Evolutionary conservation across 2,113 vertebrate species (phyloP).

Genomic region (Perca flavescens): DNA sequence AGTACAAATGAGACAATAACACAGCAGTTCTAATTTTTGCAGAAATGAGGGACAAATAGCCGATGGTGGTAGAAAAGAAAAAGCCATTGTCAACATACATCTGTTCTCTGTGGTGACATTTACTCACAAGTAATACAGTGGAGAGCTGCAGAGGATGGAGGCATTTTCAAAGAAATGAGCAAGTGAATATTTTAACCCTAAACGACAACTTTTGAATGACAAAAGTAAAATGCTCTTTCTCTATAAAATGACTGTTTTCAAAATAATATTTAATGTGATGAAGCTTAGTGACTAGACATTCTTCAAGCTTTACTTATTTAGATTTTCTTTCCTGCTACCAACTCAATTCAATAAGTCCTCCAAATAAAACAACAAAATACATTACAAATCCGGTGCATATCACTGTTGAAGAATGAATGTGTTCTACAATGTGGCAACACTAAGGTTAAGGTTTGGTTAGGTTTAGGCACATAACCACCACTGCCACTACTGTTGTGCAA

Average conservation of each 20-base stretch:
- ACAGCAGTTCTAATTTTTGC: slow-evolving; percentile 51
- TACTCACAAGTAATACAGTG: not conserved
- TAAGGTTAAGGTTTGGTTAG: not conserved
- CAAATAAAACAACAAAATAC: not conserved
- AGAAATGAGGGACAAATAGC: slow-evolving; percentile 32
- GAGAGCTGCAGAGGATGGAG: not conserved
- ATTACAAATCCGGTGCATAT: not conserved
- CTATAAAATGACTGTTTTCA: not conserved
- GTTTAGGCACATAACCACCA: not conserved
- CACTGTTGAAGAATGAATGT: too few species aligned
- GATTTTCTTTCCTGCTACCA: not conserved
- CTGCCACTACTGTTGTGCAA: not conserved
- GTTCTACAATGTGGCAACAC: too few species aligned
- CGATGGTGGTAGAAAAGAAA: slow-evolving; percentile 4
- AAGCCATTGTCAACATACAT: not conserved
- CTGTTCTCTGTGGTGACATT: slow-evolving; percentile 3
- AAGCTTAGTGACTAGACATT: not conserved
- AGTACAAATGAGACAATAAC: slow-evolving; percentile 43
- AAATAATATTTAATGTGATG: not conserved
- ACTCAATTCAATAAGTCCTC: not conserved
- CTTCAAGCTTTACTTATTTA: not conserved
- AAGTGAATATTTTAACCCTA: not conserved
- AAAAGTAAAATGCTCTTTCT: not conserved
- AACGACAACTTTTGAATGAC: not conserved
- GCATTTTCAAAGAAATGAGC: not conserved